Evolutionary conservation across 30 jellyfish, hydroid and myxozoan species (phyloP), one percentile per base, ranked within the genome.

Genomic region (Pelagia noctiluca): DNA sequence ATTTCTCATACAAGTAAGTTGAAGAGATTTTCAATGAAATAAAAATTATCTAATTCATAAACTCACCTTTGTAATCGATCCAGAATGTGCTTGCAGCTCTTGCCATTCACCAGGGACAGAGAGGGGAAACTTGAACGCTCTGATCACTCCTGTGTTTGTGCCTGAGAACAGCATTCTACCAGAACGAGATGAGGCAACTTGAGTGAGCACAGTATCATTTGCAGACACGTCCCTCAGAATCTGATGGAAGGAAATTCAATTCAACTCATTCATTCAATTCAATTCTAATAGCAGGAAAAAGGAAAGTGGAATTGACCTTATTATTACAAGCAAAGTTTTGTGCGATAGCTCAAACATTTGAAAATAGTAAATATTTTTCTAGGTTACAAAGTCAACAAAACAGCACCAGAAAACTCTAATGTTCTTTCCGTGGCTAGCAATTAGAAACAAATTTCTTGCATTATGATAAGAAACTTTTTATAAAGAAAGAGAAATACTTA

Each of bases 31-130:
- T 8, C 72, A 57, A 31, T 5, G 5, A 57, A 12, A 12, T 10
- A n/a, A 11, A 67, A 67, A 32, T 30, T 30, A 46, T 10, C 8
- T 19, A 7, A 67, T 23, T 30, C 7, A 21, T 23, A 23, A 21
- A 1, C 34, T 60, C 66, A 94, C 99, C 97, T 94, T 94, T 33
- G 99, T 82, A 10, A 94, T 87, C 7, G 97, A 63, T 34, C 97
- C 99, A 18, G 96, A 71, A 46, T 94, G 99, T 4, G 95, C 89
- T 62, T 88, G 96, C 32, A 82, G 93, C 61, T 94, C 99, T 71
- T 94, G 97, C 99, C 99, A 94, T 63, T 94, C 97, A 12, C 99
- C 99, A 21, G 99, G 99, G n/a, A 77, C 86, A 0, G 99, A 74
- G 31, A 94, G 86, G 0, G 99, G 99, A 64, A 94, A 94, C 47